Conservation (phyloP, 2,797 vertebrate genomes). For the Meda fulgida region DNA sequence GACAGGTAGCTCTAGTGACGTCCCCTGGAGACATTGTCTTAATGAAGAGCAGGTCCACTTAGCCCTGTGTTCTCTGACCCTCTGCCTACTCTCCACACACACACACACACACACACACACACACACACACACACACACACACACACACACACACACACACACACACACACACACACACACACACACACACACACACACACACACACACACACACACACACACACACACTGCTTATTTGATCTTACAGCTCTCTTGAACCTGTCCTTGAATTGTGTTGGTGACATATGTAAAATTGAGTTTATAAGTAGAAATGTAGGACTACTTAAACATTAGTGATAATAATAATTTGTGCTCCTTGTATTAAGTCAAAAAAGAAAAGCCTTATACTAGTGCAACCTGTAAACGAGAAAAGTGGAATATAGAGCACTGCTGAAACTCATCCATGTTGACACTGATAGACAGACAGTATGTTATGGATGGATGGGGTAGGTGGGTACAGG, state of each 20-base stretch:
- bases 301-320: constrained; percentile 46
- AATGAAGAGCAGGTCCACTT: constrained; percentile 97
- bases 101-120: constrained; percentile 65
- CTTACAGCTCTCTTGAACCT: constrained; percentile 79
- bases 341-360: neutral
- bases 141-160: constrained; percentile 74
- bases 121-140: constrained; percentile 21
- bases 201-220: constrained; percentile 42
- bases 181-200: constrained; percentile 72
- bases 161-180: constrained; percentile 67
- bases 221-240: constrained; percentile 84
- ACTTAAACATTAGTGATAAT: constrained; percentile 59
- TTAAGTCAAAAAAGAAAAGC: neutral
- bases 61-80: constrained; percentile 86
- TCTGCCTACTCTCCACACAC: constrained; percentile 71
- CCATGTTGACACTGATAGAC: neutral
- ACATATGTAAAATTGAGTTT: constrained; percentile 15
- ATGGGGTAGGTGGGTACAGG: neutral
- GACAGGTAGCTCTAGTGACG: constrained; percentile 93
- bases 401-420: neutral
- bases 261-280: constrained; percentile 5
- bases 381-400: neutral
- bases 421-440: neutral
- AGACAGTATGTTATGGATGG: neutral
- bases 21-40: constrained; percentile 88